Evolutionary conservation across 2,113 vertebrate species (phyloP).

Genomic region (Leiothrix lutea): DNA sequence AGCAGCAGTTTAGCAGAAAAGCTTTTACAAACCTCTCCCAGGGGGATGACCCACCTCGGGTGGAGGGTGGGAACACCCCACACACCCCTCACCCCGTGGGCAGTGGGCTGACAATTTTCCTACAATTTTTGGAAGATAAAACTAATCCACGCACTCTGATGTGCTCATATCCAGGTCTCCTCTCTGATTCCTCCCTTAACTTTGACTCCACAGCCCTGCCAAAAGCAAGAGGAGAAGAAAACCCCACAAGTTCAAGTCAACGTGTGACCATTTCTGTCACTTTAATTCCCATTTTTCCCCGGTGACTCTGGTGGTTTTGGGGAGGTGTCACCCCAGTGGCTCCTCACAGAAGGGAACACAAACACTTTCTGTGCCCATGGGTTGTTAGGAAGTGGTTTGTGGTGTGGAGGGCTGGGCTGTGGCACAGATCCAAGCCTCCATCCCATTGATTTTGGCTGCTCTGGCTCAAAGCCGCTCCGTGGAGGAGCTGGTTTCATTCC

Average conservation of each 20-base stretch:
- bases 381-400: neutral
- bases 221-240: neutral
- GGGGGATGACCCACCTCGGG: accelerated
- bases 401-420: neutral
- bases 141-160: accelerated
- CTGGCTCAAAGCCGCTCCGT: accelerated
- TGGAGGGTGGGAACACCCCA: neutral
- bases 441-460: neutral
- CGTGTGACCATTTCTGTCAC: neutral
- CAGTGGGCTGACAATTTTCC: no score
- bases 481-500: neutral
- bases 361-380: accelerated
- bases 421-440: neutral
- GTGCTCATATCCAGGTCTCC: neutral
- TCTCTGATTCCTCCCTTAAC: no score
- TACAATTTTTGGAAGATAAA: accelerated
- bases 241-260: no score
- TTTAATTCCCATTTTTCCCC: neutral
- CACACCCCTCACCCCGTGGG: accelerated
- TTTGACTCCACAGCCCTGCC: neutral
- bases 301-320: neutral
- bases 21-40: neutral
- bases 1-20: neutral
- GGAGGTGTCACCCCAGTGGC: neutral
- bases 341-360: neutral